These are phyloP conservation scores for Piprites chloris DNA, from an alignment of 2,113 vertebrate genomes.

Conservation along the genomic window DNA sequence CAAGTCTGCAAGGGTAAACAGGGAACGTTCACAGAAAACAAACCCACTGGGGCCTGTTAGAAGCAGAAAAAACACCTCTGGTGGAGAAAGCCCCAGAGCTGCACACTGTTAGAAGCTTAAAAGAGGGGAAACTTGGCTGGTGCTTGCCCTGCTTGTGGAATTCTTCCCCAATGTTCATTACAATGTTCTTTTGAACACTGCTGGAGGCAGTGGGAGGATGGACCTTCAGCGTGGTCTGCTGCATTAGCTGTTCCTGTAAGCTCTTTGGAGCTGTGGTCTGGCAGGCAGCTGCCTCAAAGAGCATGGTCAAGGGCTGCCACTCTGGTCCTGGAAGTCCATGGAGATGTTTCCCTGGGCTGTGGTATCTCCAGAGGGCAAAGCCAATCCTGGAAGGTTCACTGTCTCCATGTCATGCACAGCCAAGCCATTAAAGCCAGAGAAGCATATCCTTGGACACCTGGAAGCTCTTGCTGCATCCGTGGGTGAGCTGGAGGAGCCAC, in stretches of 20 bases:
- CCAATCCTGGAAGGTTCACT: neutral
- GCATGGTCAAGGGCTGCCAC: neutral
- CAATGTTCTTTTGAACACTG: neutral
- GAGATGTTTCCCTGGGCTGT: neutral
- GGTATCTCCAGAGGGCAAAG: neutral
- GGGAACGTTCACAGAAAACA: neutral
- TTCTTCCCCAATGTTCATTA: neutral
- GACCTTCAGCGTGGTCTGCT: neutral
- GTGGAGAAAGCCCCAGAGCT: neutral
- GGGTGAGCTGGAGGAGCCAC: neutral
- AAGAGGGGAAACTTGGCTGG: neutral
- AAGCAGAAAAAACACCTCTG: neutral
- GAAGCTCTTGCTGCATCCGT: neutral
- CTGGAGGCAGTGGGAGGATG: neutral
- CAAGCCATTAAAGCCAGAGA: neutral
- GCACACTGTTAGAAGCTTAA: neutral
- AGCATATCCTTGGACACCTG: neutral
- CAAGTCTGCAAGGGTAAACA: neutral
- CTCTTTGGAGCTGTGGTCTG: neutral
- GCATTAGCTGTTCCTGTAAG: neutral
- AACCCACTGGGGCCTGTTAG: neutral
- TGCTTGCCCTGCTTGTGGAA: neutral
- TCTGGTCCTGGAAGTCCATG: neutral
- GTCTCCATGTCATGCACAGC: neutral
- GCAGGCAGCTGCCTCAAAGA: neutral